Evolutionary conservation across 2,797 vertebrate genomes (phyloP).

Genomic region (Bryconaethiops microstoma): DNA sequence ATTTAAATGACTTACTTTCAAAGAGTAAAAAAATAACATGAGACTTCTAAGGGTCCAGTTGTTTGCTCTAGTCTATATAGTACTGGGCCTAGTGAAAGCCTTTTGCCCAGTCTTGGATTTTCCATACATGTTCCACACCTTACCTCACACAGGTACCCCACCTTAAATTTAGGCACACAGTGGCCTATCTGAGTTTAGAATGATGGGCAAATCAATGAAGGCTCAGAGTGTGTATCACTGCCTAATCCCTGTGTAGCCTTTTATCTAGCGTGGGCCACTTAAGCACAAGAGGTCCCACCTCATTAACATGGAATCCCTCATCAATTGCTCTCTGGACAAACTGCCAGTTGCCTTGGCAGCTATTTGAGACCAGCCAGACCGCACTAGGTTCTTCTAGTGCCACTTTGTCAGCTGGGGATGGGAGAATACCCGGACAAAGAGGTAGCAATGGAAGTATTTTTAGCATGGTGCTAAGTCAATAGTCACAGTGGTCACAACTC

Average conservation of each 20-base stretch:
- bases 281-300: slow-evolving; percentile 56
- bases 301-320: slow-evolving; percentile 60
- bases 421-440: slow-evolving; percentile 14
- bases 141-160: not conserved
- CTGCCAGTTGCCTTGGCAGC: slow-evolving; percentile 32
- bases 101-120: not conserved
- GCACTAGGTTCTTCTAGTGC: slow-evolving; percentile 6
- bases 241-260: slow-evolving; percentile 51
- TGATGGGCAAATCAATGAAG: slow-evolving; percentile 55
- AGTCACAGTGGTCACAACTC: slow-evolving; percentile 1
- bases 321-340: slow-evolving; percentile 46
- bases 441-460: slow-evolving; percentile 33
- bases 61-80: not conserved
- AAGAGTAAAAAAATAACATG: not conserved
- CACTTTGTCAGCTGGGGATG: slow-evolving; percentile 11
- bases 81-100: no score
- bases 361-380: slow-evolving; percentile 34
- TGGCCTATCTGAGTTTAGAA: slow-evolving; percentile 17
- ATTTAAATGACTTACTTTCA: not conserved
- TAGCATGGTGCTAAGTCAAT: slow-evolving; percentile 10
- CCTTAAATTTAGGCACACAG: slow-evolving; percentile 2
- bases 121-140: not conserved
- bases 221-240: slow-evolving; percentile 47
- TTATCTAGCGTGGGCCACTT: slow-evolving; percentile 57
- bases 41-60: not conserved